Evolutionary conservation across 2,113 vertebrate genomes (phyloP).

Genomic region (Panthera leo): DNA sequence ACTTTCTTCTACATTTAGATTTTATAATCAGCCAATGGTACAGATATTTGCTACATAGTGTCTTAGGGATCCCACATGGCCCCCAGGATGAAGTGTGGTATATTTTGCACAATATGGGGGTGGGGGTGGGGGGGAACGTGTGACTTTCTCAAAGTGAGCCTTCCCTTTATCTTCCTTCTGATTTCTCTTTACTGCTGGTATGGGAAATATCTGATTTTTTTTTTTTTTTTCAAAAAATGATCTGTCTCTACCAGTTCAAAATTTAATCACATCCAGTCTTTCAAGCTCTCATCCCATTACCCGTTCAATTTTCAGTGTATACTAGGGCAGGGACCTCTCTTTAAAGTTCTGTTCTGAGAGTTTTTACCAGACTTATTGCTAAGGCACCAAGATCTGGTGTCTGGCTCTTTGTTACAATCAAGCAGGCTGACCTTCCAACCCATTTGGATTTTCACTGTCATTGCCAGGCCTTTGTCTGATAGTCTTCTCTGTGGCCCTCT

Average conservation of each 20-base stretch:
- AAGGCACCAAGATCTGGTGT: no score
- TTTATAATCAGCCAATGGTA: neutral
- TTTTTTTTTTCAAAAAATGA: neutral
- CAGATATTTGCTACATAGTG: neutral
- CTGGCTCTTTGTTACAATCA: neutral
- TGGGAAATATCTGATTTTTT: neutral
- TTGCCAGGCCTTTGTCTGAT: neutral
- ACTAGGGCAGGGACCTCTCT: neutral
- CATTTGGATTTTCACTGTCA: neutral
- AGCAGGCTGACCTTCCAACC: neutral
- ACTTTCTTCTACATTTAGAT: neutral
- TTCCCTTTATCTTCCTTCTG: neutral
- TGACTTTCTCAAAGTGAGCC: neutral
- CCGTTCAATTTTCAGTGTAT: neutral
- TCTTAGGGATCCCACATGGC: neutral
- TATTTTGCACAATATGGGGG: neutral
- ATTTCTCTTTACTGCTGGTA: neutral
- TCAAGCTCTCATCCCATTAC: neutral
- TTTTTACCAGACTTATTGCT: neutral
- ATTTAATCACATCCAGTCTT: neutral
- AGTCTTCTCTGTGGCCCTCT: neutral
- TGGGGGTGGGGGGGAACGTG: no score
- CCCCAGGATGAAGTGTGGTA: neutral
- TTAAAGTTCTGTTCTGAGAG: neutral
- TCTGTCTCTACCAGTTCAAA: neutral